Evolutionary conservation across 2,888 invertebrate species (phyloP).

Genomic region (Pegoplata infirma): DNA sequence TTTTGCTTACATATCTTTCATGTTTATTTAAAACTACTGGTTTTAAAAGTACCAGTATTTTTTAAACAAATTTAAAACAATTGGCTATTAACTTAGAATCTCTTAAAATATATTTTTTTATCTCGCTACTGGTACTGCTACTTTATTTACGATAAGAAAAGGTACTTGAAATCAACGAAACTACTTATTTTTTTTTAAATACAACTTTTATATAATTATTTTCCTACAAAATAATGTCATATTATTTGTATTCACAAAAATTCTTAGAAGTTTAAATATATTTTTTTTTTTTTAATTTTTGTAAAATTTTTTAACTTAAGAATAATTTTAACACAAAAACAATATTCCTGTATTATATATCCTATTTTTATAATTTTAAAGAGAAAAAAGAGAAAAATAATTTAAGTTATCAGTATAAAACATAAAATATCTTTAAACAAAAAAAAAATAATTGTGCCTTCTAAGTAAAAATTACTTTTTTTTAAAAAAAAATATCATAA

Average conservation of each 20-base stretch:
- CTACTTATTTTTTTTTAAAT: constrained; percentile 27
- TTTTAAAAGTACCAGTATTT: neutral
- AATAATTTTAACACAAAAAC: neutral
- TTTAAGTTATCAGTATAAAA: constrained; percentile 57
- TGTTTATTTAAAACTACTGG: constrained; percentile 2
- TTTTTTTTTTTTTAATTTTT: neutral
- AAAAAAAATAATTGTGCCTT: constrained; percentile 51
- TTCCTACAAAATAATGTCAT: neutral
- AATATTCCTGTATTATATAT: constrained; percentile 31
- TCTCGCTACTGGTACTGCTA: constrained; percentile 16
- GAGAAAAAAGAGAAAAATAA: constrained; percentile 54
- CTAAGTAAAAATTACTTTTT: constrained; percentile 62
- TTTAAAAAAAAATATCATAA: constrained; percentile 37
- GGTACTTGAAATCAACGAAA: constrained; percentile 26
- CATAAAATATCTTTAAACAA: constrained; percentile 46
- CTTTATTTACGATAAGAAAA: neutral
- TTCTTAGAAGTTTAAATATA: neutral
- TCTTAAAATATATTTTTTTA: neutral
- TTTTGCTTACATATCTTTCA: no score
- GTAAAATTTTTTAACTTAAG: neutral
- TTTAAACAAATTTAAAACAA: neutral
- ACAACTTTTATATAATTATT: no score
- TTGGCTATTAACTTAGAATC: neutral
- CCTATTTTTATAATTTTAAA: constrained; percentile 16
- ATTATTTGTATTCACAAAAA: neutral